Evolutionary conservation across 2,797 vertebrate species (phyloP), one percentile per base, ranked within the genome.

Genomic region (Pelodytes ibericus): DNA sequence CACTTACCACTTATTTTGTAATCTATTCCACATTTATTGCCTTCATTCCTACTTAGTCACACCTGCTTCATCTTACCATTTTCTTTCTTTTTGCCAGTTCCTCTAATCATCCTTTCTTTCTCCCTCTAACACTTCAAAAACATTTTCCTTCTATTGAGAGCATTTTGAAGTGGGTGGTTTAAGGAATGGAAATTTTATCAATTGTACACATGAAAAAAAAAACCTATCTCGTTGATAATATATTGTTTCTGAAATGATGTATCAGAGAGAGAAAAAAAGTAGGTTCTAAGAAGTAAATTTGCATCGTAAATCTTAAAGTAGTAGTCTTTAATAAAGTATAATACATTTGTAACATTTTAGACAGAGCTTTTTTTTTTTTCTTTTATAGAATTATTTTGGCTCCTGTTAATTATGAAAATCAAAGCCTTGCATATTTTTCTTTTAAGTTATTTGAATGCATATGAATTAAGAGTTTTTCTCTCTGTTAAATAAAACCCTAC

Each of bases 1-100:
- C 36, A 15, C 39, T 67, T 75, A 75, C 20, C 47, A 53, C n/a
- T 51, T 25, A 53, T 29, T 62, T 39, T 69, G 65, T 41, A 69
- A 69, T 75, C 57, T 69, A 75, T 69, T 47, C 56, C 29, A 47
- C 49, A 62, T 75, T 75, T 65, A 69, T 75, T 75, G 63, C 27
- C 36, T 51, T 60, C 63, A 59, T 57, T 67, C 13, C 49, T 67
- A 66, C 53, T 74, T 67, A 67, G 63, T 75, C 64, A 68, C 73
- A 75, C 56, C 41, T 62, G 74, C 60, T 47, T 69, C 65, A 75
- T 75, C 58, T 75, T 47, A 49, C 73, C 47, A 33, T 57, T 69
- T 75, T 36, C 47, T 22, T 57, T 69, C 69, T 36, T 58, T 58
- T 60, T 25, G 24, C 65, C 39, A 51, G 29, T 27, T 39, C 60